phyloP scores from a whole-genome alignment of 2,113 vertebrate genomes.

The Heteronetta atricapilla region DNA sequence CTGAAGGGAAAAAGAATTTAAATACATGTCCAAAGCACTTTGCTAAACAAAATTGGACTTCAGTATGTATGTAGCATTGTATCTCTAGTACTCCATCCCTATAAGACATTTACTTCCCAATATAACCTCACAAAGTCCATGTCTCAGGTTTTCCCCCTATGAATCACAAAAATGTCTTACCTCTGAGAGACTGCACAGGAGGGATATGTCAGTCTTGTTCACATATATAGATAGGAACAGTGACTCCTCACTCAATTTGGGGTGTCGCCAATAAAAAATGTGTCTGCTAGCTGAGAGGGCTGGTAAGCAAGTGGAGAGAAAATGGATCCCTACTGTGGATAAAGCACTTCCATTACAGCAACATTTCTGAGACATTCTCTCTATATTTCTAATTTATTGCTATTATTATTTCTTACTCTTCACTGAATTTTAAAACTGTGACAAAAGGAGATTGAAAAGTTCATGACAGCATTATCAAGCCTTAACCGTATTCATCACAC shows the following conservation, averaged over 20 bases:
- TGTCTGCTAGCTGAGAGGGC: not conserved
- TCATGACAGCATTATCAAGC: constrained; percentile 6
- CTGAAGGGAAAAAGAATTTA: not conserved
- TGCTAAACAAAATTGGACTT: not conserved
- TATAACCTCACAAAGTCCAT: not conserved
- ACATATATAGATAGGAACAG: not conserved
- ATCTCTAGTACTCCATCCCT: not conserved
- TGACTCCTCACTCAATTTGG: not conserved
- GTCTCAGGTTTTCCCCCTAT: accelerated
- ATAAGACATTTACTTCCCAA: not conserved
- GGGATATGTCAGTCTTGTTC: not conserved
- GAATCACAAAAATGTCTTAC: not conserved
- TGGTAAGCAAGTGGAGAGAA: not conserved
- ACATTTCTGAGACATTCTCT: not conserved
- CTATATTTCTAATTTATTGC: not conserved
- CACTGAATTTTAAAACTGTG: constrained; percentile 3
- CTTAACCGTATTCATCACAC: constrained; percentile 14
- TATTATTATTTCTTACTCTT: not conserved
- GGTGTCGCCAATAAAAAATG: not conserved
- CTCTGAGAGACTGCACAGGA: not conserved
- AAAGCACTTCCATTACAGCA: not conserved
- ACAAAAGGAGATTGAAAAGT: constrained; percentile 19
- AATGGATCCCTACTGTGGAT: not conserved
- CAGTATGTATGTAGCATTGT: not conserved
- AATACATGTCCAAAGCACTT: not conserved